A percentile compares a stretch with the other conserved stretches of the same genome.
phyloP scores from a whole-genome alignment of 2,113 vertebrate genomes.

The Ailuropoda melanoleuca region DNA sequence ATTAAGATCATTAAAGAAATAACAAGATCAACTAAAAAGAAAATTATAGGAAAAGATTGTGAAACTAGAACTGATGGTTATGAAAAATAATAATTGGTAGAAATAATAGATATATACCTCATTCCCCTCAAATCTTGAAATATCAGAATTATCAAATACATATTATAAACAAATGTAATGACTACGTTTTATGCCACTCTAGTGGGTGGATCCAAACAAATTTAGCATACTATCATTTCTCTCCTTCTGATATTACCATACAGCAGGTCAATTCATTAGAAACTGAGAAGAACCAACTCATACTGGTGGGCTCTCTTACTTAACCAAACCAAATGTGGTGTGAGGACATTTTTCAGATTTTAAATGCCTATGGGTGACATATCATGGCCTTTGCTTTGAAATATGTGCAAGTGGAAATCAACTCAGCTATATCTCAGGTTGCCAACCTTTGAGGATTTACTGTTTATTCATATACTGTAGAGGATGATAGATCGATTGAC shows the following conservation, averaged over 20 bases:
- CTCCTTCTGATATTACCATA: not conserved
- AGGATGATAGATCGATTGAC: not conserved
- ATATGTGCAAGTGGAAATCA: conserved; percentile 15
- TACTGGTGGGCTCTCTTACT: not conserved
- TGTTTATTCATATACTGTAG: not conserved
- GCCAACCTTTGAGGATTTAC: not conserved
- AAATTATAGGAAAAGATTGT: not conserved
- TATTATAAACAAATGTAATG: not conserved
- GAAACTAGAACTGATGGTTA: not conserved
- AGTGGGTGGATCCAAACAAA: not conserved
- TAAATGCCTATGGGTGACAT: not conserved
- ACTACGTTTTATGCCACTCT: not conserved
- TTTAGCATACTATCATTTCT: not conserved
- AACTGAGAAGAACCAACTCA: not conserved
- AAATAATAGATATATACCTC: not conserved
- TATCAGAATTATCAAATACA: not conserved
- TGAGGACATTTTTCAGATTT: not conserved
- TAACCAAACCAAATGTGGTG: not conserved
- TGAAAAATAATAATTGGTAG: not conserved
- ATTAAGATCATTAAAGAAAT: not conserved
- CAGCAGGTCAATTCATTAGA: not conserved
- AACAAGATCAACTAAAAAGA: not conserved
- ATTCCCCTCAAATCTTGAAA: not conserved
- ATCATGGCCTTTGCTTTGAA: conserved; percentile 5
- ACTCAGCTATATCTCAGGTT: not conserved